Evolutionary conservation across 2,888 invertebrate species (phyloP), one percentile per base, ranked within the genome.

Genomic region (Dicyrtomina minuta): DNA sequence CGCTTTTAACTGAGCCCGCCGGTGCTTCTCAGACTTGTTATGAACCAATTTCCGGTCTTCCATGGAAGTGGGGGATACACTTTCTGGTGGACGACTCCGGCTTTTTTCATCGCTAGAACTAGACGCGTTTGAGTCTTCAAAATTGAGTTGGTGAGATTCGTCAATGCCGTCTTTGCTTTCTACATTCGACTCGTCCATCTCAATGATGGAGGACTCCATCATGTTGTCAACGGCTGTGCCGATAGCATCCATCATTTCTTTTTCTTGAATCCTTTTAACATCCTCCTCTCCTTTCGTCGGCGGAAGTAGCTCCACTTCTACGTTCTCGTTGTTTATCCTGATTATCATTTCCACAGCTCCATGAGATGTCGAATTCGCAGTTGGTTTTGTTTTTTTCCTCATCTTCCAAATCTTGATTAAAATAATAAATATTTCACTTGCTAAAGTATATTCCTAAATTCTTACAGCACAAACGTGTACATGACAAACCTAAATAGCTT

Each of bases 1-100:
- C 13, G 61, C 61, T 46, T 61, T 61, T n/a, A 61, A 13, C n/a
- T 61, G 44, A 22, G 43, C 61, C n/a, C 61, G 61, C 1, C 61
- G 44, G 24, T 17, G 44, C 17, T 61, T 61, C 24, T 61, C 61
- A 15, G 44, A 61, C 44, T 61, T 44, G 46, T 61, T 61, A 24
- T 61, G 61, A 26, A 24, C 46, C 22, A 46, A 2, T 49, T 61
- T 61, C n/a, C 33, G 33, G 33, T 33, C 33, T 8, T 33, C 33
- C 8, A 33, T 5, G 8, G 33, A 33, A 5, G 33, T 5, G 33
- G 33, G 33, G 8, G 33, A 33, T 33, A 33, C 3, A 8, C 33
- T 33, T 8, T 8, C 33, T 33, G 33, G 33, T 3, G 33, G 33
- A 8, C 33, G 33, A 3, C 3, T 33, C 15, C 1, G 56, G 13